Evolutionary conservation across 2,888 invertebrate genomes (phyloP).

Genomic region (Eupithecia centaureata): DNA sequence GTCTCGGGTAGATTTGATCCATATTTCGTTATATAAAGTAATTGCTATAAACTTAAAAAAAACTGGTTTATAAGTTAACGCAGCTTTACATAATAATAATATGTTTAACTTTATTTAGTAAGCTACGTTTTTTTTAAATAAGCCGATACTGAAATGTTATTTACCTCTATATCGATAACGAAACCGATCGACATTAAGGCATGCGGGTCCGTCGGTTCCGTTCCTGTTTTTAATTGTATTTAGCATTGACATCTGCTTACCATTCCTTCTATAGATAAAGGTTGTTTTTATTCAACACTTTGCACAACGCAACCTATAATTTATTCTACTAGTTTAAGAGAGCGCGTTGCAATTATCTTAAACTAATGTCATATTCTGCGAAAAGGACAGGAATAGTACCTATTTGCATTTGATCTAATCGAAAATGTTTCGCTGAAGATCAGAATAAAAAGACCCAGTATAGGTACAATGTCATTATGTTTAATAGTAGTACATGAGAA

Average conservation of each 20-base stretch:
- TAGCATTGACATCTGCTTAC: slow-evolving; percentile 29
- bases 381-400: too few relatives aligned
- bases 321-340: not conserved
- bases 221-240: slow-evolving; percentile 44
- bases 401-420: too few relatives aligned
- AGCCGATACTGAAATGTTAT: slow-evolving; percentile 14
- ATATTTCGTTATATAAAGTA: not conserved
- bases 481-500: not conserved
- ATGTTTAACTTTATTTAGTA: not conserved
- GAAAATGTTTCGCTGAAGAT: not conserved
- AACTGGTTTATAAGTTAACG: too few relatives aligned
- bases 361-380: too few relatives aligned
- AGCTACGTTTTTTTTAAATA: not conserved
- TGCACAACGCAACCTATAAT: not conserved
- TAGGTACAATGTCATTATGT: not conserved
- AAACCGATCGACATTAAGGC: slow-evolving; percentile 25
- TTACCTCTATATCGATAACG: slow-evolving; percentile 22
- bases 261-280: slow-evolving; percentile 15
- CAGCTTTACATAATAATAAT: not conserved
- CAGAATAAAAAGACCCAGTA: too few relatives aligned
- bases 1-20: not conserved
- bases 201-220: slow-evolving; percentile 41
- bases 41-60: too few relatives aligned
- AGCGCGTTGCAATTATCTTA: too few relatives aligned
- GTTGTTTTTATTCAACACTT: not conserved